These are phyloP conservation scores for Lanistes nyassanus DNA, from an alignment of 1,140 invertebrate genomes.

Conservation along the genomic window DNA sequence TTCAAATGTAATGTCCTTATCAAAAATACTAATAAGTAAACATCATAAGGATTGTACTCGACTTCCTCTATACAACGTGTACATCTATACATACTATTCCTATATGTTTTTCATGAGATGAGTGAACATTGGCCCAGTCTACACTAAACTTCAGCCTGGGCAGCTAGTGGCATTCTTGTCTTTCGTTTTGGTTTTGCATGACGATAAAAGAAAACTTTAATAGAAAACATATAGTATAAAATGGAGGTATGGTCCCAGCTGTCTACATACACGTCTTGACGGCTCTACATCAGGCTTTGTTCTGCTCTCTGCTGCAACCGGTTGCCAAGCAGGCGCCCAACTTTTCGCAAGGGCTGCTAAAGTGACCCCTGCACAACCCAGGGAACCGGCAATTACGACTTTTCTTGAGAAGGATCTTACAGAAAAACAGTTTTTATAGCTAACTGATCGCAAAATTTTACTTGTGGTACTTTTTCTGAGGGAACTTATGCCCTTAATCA, in stretches of 20 bases:
- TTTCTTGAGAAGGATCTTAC: background rate
- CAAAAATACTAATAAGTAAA: background rate
- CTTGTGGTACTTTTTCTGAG: background rate
- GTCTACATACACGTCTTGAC: slow-evolving; percentile 10
- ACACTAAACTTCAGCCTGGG: no score
- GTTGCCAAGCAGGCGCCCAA: slow-evolving; percentile 4
- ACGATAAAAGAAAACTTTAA: no score
- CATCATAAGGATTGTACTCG: background rate
- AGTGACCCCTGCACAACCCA: slow-evolving; percentile 10
- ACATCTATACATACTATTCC: no score
- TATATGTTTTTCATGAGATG: no score
- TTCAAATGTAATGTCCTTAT: background rate
- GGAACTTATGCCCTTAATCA: background rate
- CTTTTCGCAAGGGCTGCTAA: slow-evolving; percentile 5
- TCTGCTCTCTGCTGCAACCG: background rate
- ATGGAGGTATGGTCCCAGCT: background rate
- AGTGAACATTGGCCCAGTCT: no score
- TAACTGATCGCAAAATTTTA: background rate
- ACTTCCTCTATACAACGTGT: background rate
- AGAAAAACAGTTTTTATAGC: background rate
- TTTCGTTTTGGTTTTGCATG: no score
- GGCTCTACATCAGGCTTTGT: background rate
- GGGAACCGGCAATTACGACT: slow-evolving; percentile 11
- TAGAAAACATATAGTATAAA: background rate
- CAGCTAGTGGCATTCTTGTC: no score